phyloP scores from a whole-genome alignment of 2,888 invertebrate species.

The Tetramorium bicarinatum region DNA sequence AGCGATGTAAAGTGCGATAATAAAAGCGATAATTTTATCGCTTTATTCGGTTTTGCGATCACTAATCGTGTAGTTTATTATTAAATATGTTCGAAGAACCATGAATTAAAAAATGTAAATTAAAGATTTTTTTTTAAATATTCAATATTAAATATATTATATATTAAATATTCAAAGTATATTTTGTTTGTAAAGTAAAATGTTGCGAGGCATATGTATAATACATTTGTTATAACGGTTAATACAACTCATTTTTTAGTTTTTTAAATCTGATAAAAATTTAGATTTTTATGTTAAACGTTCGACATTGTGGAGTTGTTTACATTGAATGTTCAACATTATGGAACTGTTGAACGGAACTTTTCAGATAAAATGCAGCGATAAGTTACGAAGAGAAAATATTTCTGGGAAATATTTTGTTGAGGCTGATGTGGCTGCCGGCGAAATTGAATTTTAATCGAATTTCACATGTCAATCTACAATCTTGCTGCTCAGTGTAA shows the following conservation, averaged over 20 bases:
- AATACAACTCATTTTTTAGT: not conserved
- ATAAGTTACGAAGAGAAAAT: not conserved
- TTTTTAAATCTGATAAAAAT: not conserved
- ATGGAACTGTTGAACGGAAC: not conserved
- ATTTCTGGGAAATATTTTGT: not conserved
- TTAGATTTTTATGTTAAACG: not conserved
- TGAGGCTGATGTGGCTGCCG: not conserved
- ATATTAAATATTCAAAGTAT: not conserved
- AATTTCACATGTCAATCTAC: not conserved
- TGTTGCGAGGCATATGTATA: not conserved
- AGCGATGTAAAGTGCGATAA: slow-evolving; percentile 15
- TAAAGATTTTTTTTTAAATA: not conserved
- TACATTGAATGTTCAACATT: not conserved
- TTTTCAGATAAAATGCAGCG: not conserved
- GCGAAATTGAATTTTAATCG: slow-evolving; percentile 33
- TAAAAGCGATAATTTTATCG: not conserved
- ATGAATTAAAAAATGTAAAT: not conserved
- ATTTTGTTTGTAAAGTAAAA: not conserved
- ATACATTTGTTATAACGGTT: not conserved
- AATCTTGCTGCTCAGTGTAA: not conserved
- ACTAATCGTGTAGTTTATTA: not conserved
- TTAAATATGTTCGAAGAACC: not conserved
- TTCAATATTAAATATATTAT: too few relatives aligned
- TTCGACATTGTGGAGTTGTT: not conserved
- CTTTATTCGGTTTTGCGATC: not conserved